Base-by-base conservation (phyloP, 2,113 vertebrate species). In the Cyprinus carpio region DNA sequence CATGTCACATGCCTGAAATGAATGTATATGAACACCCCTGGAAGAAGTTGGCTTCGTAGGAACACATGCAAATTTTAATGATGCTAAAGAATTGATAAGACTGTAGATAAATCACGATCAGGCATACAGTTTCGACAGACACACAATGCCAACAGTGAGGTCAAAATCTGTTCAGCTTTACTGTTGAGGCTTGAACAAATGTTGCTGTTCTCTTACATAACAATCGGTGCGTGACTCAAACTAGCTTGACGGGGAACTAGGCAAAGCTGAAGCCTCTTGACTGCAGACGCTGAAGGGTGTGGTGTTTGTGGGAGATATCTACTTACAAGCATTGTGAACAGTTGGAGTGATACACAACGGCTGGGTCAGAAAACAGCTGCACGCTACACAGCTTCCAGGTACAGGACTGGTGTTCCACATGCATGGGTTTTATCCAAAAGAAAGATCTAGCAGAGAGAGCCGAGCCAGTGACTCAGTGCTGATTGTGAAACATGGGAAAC, bases 401-500 rank as follows among this genome's bases (percentile, higher is more conserved):
- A 34, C 25, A n/a, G 80, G 25, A 8, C 7, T 40, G 46, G 13
- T 29, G 7, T 3, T 64, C 34, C 10, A 18, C 58, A 49, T 64
- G n/a, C 77, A 43, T 15, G 78, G 78, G 16, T 82, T 31, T 31
- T 13, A 31, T 31, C n/a, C 58, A 46, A 81, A 29, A 82, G 46
- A 67, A 82, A n/a, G 37, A 29, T 82, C 37, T 49, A 65, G 60
- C 11, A 49, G 54, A 78, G 10, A 11, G 60, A 40, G 34, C 23
- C 69, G 69, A 84, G 74, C 83, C n/a, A 31, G 27, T 86, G 87
- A 86, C 81, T 77, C 85, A 82, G 81, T 31, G 34, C 6, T 34
- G 67, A 86, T 88, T 84, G 82, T 78, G 87, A 86, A 88, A 86
- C 51, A 40, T 54, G 71, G 87, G 77, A 84, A 88, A 86, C 65